A percentile compares a stretch with the other conserved stretches of the same genome.
These are phyloP conservation scores for Clinocottus analis DNA, from an alignment of 2,113 vertebrate species.

Conservation along the genomic window DNA sequence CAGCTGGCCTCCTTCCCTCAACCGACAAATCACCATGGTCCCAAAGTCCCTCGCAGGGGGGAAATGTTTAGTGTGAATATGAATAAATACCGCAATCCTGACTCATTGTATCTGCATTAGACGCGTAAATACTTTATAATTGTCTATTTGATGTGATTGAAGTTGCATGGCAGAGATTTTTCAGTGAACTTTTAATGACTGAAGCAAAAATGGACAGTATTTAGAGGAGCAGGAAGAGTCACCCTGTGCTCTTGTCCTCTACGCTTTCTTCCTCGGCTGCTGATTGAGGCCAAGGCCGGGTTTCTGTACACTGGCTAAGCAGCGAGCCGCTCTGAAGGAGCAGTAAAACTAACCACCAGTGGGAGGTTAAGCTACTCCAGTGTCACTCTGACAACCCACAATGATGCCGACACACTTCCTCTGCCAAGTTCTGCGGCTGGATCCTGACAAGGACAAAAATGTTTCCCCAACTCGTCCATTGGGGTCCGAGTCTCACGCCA, in stretches of 20 bases:
- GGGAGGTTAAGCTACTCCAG: constrained; percentile 71
- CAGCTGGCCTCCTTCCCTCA: constrained; percentile 3
- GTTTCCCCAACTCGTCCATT: constrained; percentile 65
- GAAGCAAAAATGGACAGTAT: constrained; percentile 19
- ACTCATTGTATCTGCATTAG: not conserved
- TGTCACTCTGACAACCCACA: constrained; percentile 70
- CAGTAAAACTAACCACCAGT: constrained; percentile 73
- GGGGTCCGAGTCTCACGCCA: constrained; percentile 71
- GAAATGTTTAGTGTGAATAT: constrained; percentile 13
- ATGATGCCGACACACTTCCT: constrained; percentile 74
- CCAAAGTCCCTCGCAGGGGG: not conserved
- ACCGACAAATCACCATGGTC: not conserved
- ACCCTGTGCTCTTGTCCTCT: constrained; percentile 62
- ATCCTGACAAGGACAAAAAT: constrained; percentile 73
- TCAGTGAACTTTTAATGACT: constrained; percentile 36
- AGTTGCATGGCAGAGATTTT: constrained; percentile 11
- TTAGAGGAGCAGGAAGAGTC: constrained; percentile 51
- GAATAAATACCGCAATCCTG: not conserved
- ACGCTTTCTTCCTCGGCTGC: constrained; percentile 53
- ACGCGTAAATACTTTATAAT: not conserved
- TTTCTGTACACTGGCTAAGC: constrained; percentile 51
- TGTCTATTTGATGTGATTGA: too few species aligned
- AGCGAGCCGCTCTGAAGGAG: constrained; percentile 56
- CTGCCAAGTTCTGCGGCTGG: constrained; percentile 68
- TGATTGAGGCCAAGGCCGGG: constrained; percentile 64